Conservation (phyloP, 1,140 invertebrate species). For the Dendrolimus kikuchii region DNA sequence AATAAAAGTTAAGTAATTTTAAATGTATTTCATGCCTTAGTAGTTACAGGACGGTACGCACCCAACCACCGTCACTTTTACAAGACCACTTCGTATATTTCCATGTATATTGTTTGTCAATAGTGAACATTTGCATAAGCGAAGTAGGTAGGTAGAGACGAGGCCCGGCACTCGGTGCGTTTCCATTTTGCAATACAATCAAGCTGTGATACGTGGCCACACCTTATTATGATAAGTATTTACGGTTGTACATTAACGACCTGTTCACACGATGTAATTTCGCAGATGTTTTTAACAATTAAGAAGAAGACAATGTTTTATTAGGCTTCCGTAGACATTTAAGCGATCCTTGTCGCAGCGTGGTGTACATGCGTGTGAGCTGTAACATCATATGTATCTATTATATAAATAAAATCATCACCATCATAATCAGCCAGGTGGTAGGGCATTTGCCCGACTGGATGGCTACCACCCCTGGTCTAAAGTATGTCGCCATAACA, state of each 20-base stretch:
- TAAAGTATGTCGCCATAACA: too few species aligned
- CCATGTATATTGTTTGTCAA: conserved; percentile 51
- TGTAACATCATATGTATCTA: too few species aligned
- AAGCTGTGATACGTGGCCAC: conserved; percentile 37
- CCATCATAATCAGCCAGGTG: too few species aligned
- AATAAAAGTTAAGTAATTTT: neutral
- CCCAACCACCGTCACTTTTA: conserved; percentile 40
- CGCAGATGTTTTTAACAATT: neutral
- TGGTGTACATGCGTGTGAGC: too few species aligned
- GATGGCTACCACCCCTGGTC: too few species aligned
- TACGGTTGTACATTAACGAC: conserved; percentile 43
- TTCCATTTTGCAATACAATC: conserved; percentile 66
- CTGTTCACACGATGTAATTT: neutral
- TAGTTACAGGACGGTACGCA: conserved; percentile 17
- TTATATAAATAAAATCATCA: too few species aligned
- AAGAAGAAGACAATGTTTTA: too few species aligned
- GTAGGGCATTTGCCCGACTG: too few species aligned
- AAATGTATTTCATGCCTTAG: conserved; percentile 15
- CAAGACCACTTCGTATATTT: conserved; percentile 46
- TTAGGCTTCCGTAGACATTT: too few species aligned
- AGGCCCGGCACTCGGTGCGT: conserved; percentile 37
- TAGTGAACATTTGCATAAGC: conserved; percentile 53
- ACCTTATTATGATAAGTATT: conserved; percentile 65
- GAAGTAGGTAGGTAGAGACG: conserved; percentile 41
- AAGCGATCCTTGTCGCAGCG: too few species aligned